Evolutionary conservation across 2,888 invertebrate species (phyloP).

Genomic region (Drosophila peninsularis): DNA sequence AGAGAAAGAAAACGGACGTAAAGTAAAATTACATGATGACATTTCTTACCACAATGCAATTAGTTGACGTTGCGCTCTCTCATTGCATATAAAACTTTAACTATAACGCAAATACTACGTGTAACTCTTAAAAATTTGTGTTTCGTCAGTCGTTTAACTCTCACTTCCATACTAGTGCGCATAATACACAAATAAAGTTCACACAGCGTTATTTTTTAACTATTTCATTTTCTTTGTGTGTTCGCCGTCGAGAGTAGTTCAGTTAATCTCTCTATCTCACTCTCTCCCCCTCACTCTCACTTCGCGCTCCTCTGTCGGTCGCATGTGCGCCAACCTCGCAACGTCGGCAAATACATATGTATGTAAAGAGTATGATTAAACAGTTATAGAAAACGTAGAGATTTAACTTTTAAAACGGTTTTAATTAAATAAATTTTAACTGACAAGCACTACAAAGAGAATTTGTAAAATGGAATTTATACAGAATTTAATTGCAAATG

Average conservation of each 20-base stretch:
- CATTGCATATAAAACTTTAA: not conserved
- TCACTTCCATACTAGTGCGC: not conserved
- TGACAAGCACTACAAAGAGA: not conserved
- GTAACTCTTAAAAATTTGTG: not conserved
- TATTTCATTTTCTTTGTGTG: slow-evolving; percentile 51
- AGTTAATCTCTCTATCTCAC: slow-evolving; percentile 14
- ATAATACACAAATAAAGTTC: not conserved
- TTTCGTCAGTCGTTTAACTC: not conserved
- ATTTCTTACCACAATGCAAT: slow-evolving; percentile 44
- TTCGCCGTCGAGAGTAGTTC: slow-evolving; percentile 17
- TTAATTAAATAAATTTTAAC: not conserved
- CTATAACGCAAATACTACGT: not conserved
- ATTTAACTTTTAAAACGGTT: not conserved
- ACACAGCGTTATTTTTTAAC: slow-evolving; percentile 9
- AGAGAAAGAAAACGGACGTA: slow-evolving; percentile 24
- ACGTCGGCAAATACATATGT: slow-evolving; percentile 60
- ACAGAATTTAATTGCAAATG: not conserved
- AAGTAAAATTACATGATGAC: slow-evolving; percentile 68
- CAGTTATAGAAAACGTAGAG: slow-evolving; percentile 1
- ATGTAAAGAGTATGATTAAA: slow-evolving; percentile 36
- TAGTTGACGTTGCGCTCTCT: slow-evolving; percentile 26
- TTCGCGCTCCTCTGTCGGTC: slow-evolving; percentile 9
- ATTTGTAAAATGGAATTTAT: too few species aligned
- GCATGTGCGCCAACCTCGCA: slow-evolving; percentile 43
- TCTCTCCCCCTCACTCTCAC: slow-evolving; percentile 4